These are phyloP conservation scores for Rhincodon typus DNA, from an alignment of 2,797 vertebrate species.

Conservation along the genomic window DNA sequence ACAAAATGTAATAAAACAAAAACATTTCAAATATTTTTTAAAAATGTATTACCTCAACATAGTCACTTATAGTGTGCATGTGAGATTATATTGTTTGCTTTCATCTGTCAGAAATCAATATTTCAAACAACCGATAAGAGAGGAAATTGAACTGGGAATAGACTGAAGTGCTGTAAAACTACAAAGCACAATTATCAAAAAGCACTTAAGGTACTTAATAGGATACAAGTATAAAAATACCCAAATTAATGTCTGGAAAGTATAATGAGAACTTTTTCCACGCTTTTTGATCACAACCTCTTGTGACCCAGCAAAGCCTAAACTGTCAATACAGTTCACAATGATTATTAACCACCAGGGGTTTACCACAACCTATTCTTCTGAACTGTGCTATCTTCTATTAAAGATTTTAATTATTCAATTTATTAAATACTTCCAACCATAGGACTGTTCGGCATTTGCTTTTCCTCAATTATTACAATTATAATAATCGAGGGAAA, in stretches of 20 bases:
- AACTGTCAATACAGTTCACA: slow-evolving; percentile 72
- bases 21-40: slow-evolving; percentile 75
- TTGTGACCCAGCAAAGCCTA: slow-evolving; percentile 63
- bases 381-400: slow-evolving; percentile 75
- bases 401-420: slow-evolving; percentile 80
- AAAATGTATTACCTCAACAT: slow-evolving; percentile 57
- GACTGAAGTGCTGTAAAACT: slow-evolving; percentile 99
- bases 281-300: slow-evolving; percentile 79
- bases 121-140: slow-evolving; percentile 99
- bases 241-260: slow-evolving; percentile 86
- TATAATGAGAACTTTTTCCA: slow-evolving; percentile 80
- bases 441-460: not conserved
- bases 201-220: slow-evolving; percentile 99
- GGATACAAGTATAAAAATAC: slow-evolving; percentile 99
- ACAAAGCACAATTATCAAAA: slow-evolving; percentile 99
- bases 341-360: slow-evolving; percentile 76
- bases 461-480: slow-evolving; percentile 1
- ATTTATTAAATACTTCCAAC: slow-evolving; percentile 62
- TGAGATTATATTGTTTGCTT: slow-evolving; percentile 99
- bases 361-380: slow-evolving; percentile 61
- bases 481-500: not conserved
- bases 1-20: slow-evolving; percentile 96
- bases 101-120: slow-evolving; percentile 99
- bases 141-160: slow-evolving; percentile 99
- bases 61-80: slow-evolving; percentile 76